Evolutionary conservation across 2,113 vertebrate genomes (phyloP), one percentile per base, ranked within the genome.

Genomic region (Hypocryptadius cinnamomeus): DNA sequence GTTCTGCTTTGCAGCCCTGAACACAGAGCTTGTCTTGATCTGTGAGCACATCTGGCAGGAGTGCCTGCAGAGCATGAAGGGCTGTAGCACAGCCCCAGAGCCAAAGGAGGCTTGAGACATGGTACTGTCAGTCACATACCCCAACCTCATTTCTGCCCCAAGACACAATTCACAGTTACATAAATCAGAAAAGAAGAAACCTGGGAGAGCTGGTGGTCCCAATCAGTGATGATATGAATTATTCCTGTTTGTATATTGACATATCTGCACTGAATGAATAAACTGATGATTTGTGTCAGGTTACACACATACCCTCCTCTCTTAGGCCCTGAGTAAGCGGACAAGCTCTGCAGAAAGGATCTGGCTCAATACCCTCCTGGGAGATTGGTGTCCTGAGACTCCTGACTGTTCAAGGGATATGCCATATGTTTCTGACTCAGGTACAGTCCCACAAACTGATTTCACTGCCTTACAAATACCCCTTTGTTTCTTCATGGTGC

Each of bases 1-100:
- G 31, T 72, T 95, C 85, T 93, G 68, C 79, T 83, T 24, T 80
- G 66, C 87, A 94, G 79, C 54, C 53, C 74, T 61, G 45, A 72
- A 6, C 2, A 0, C 39, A 35, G 77, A 84, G 53, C 13, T 71
- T 44, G 50, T 87, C 87, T 57, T 69, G 45, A 54, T 93, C 79
- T 66, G 35, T 42, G 68, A 90, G 24, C 48, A 70, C 51, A 44
- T 88, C 82, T 90, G 94, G 88, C 82, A 50, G 59, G 79, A 83
- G 68, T 11, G 68, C 50, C 56, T 90, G 82, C 50, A 72, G 82
- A 77, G 54, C 82, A n/a, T 0, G 0, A 44, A 79, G 91, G 40
- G 30, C 59, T 70, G 72, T 33, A 84, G 80, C 56, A 33, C 35
- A 76, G 57, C 50, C 33, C 40, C 23, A 28, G 53, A 78, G 50